These are phyloP conservation scores for Calephelis perditalis DNA, from an alignment of 2,888 invertebrate genomes.

Conservation along the genomic window DNA sequence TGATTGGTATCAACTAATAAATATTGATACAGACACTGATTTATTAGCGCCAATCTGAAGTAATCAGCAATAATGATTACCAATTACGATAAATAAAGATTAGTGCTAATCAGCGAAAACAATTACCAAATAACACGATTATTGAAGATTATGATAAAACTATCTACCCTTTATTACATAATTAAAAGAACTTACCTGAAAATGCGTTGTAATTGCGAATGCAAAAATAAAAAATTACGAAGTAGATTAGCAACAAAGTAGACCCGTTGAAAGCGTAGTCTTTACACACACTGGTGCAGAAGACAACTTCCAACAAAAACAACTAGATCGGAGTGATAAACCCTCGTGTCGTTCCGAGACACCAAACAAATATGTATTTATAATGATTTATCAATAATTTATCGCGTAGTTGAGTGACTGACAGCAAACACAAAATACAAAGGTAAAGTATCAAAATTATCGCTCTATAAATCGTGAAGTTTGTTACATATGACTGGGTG, in stretches of 20 bases:
- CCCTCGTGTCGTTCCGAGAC: constrained; percentile 34
- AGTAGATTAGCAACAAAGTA: constrained; percentile 18
- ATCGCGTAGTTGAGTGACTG: constrained; percentile 42
- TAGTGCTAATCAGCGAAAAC: too few species aligned
- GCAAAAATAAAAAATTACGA: constrained; percentile 12
- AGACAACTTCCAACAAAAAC: constrained; percentile 64
- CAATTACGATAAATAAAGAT: too few species aligned
- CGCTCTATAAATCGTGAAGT: constrained; percentile 46
- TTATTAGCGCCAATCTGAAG: constrained; percentile 13
- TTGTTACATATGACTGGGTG: constrained; percentile 39
- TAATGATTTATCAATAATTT: constrained; percentile 38
- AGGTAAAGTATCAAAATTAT: constrained; percentile 36
- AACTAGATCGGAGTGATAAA: constrained; percentile 44
- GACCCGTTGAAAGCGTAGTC: constrained; percentile 62
- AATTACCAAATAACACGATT: neutral
- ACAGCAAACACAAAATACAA: constrained; percentile 43
- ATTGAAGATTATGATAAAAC: neutral
- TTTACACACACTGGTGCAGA: constrained; percentile 78
- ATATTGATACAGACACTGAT: constrained; percentile 20
- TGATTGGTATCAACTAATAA: constrained; percentile 12
- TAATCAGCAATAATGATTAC: neutral
- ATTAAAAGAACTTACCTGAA: constrained; percentile 22
- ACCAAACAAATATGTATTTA: constrained; percentile 38
- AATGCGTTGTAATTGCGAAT: constrained; percentile 25
- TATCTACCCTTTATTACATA: constrained; percentile 14